Conservation (phyloP, 2,113 vertebrate species). For the Terrapene triunguis region DNA sequence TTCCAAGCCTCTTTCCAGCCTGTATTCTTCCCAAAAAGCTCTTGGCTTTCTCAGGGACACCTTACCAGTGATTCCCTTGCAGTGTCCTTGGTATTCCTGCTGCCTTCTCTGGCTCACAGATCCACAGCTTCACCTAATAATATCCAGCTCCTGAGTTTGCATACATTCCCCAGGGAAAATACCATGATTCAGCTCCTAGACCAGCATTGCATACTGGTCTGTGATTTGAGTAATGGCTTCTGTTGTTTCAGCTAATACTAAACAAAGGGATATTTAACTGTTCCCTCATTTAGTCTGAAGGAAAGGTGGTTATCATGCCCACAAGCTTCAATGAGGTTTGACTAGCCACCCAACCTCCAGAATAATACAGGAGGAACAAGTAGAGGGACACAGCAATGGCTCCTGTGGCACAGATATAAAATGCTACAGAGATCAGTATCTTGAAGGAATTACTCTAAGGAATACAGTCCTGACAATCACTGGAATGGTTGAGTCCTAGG, state of each 20-base stretch:
- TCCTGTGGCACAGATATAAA: background rate
- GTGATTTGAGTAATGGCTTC: background rate
- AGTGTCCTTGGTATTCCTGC: background rate
- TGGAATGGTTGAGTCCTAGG: background rate
- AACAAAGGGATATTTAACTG: background rate
- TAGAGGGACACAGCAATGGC: background rate
- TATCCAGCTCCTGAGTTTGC: background rate
- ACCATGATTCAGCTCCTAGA: background rate
- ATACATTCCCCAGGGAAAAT: background rate
- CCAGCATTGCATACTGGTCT: background rate
- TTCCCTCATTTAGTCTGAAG: background rate
- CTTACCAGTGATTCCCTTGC: background rate
- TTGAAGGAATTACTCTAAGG: background rate
- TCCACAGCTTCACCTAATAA: background rate
- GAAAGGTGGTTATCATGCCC: background rate
- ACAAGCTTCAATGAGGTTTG: background rate
- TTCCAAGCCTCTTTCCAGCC: fast-evolving
- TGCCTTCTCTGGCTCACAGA: background rate
- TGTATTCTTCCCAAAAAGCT: fast-evolving
- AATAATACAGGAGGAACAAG: background rate
- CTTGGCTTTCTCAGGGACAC: background rate
- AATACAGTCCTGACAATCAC: background rate
- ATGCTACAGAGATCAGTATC: background rate
- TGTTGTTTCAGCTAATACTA: background rate
- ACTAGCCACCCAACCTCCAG: background rate